A percentile compares a stretch with the other conserved stretches of the same genome.
phyloP scores from a whole-genome alignment of 2,888 invertebrate genomes.

The Prosopocoilus inquinatus region DNA sequence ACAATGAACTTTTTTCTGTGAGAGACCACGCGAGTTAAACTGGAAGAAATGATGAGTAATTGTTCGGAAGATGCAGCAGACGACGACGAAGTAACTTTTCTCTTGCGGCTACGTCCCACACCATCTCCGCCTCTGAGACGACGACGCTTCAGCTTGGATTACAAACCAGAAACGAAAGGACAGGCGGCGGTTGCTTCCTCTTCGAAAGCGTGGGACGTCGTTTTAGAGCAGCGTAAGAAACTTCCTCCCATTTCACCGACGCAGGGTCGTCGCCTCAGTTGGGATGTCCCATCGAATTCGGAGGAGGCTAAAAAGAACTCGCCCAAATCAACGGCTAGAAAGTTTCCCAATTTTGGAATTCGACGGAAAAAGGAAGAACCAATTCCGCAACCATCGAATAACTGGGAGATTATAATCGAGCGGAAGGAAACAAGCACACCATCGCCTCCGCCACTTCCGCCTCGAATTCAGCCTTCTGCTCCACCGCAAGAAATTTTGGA shows the following conservation, averaged over 20 bases:
- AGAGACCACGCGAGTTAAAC: background rate
- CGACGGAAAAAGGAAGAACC: conserved; percentile 15
- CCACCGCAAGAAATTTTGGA: conserved; percentile 40
- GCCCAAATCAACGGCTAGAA: conserved; percentile 10
- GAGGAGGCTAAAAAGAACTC: conserved; percentile 9
- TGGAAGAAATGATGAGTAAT: conserved; percentile 10
- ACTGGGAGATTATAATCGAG: conserved; percentile 18
- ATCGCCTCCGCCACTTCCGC: conserved; percentile 26
- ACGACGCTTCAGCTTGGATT: conserved; percentile 32
- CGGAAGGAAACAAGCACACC: conserved; percentile 3
- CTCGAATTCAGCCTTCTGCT: conserved; percentile 42
- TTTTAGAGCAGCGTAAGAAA: conserved; percentile 35
- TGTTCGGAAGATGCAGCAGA: conserved; percentile 10
- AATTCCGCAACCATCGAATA: background rate
- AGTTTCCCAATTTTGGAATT: conserved; percentile 15
- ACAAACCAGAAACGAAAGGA: conserved; percentile 20
- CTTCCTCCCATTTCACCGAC: conserved; percentile 28
- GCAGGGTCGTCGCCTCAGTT: conserved; percentile 4
- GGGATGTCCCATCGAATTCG: background rate
- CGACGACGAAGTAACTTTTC: conserved; percentile 47
- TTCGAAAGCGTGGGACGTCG: conserved; percentile 45
- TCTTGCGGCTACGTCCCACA: conserved; percentile 44
- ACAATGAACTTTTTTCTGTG: background rate
- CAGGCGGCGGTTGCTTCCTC: conserved; percentile 12
- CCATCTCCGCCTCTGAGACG: conserved; percentile 43